Evolutionary conservation across 2,888 invertebrate species (phyloP).

Genomic region (Macrosoma leucophasiata): DNA sequence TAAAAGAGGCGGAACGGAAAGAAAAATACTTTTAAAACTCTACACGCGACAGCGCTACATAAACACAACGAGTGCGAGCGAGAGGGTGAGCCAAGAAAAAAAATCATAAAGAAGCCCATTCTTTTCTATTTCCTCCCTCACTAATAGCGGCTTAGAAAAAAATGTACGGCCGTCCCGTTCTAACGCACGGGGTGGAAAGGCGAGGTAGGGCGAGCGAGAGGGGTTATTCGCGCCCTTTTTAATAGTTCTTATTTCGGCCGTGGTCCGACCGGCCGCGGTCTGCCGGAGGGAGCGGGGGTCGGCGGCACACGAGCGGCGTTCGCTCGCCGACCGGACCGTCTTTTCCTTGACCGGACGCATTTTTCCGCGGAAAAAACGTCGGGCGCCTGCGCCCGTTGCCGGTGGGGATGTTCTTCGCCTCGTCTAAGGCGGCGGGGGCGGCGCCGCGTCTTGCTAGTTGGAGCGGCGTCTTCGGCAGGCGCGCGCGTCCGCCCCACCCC

Average conservation of each 20-base stretch:
- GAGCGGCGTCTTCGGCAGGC: constrained; percentile 71
- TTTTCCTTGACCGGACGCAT: constrained; percentile 73
- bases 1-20: constrained; percentile 68
- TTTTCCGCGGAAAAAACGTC: constrained; percentile 74
- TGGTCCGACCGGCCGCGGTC: constrained; percentile 49
- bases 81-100: constrained; percentile 59
- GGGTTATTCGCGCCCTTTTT: constrained; percentile 65
- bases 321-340: constrained; percentile 52
- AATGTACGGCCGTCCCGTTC: constrained; percentile 65
- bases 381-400: constrained; percentile 70
- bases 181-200: constrained; percentile 53
- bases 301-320: constrained; percentile 36
- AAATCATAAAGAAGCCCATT: constrained; percentile 73
- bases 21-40: constrained; percentile 59
- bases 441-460: constrained; percentile 74
- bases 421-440: constrained; percentile 75
- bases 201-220: constrained; percentile 66
- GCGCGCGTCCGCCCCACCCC: constrained; percentile 74
- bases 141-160: constrained; percentile 73
- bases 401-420: constrained; percentile 72
- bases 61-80: constrained; percentile 45
- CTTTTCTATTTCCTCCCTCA: constrained; percentile 74
- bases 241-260: constrained; percentile 68
- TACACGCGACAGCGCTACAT: constrained; percentile 42
- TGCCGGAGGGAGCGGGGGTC: constrained; percentile 27